phyloP scores from a whole-genome alignment of 2,797 vertebrate genomes.

The Lophotriccus pileatus region DNA sequence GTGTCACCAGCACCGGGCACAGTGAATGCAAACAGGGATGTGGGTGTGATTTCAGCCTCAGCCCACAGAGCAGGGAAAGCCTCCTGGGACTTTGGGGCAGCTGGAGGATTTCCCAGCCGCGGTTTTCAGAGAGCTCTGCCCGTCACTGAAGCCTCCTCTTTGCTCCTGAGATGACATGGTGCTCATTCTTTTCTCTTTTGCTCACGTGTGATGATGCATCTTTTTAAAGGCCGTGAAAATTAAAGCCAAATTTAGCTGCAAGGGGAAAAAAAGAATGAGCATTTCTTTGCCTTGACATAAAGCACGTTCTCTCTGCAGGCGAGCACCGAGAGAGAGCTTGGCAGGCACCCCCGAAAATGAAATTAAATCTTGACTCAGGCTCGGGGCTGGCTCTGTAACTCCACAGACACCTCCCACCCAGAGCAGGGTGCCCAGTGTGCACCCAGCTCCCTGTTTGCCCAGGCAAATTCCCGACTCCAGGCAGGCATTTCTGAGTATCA shows the following conservation, averaged over 20 bases:
- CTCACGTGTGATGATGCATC: not conserved
- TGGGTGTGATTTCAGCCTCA: not conserved
- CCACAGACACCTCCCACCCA: not conserved
- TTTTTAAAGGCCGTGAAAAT: not conserved
- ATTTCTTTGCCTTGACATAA: not conserved
- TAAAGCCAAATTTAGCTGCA: not conserved
- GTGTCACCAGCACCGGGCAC: rapidly evolving
- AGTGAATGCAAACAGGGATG: rapidly evolving
- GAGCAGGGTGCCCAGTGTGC: not conserved
- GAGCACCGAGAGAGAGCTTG: not conserved
- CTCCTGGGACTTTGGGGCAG: not conserved
- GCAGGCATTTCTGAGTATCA: not conserved
- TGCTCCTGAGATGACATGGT: not conserved
- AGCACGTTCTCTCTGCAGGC: not conserved
- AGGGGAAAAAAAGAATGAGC: not conserved
- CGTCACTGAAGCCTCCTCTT: not conserved
- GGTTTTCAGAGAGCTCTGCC: not conserved
- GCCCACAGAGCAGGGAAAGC: not conserved
- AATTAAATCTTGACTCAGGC: not conserved
- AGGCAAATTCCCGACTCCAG: not conserved
- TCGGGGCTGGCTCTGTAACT: not conserved
- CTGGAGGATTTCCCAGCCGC: not conserved
- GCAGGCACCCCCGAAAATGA: not conserved
- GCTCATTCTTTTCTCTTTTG: not conserved
- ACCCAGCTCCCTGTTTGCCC: not conserved